Percentiles rank a stretch among this genome's conserved stretches.
Conservation (phyloP, 2,797 vertebrate genomes). For the Poeciliopsis infans region DNA sequence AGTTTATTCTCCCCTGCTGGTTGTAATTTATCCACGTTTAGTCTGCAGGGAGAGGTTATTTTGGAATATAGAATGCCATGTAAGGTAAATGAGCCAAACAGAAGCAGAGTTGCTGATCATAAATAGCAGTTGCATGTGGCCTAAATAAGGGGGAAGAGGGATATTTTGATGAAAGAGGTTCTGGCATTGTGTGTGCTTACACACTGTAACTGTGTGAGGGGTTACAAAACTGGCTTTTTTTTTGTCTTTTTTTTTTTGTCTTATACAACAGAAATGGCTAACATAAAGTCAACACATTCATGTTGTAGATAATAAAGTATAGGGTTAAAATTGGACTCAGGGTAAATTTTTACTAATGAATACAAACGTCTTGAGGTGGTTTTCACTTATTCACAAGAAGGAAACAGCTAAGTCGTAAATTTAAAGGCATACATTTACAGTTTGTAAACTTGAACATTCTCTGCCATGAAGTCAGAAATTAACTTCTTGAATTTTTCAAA, state of each 20-base stretch:
- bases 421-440: too few relatives aligned
- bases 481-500: too few relatives aligned
- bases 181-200: not conserved
- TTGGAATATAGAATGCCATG: constrained; percentile 6
- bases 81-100: constrained; percentile 42
- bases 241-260: too few relatives aligned
- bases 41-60: not conserved
- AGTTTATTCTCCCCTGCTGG: not conserved
- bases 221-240: too few relatives aligned
- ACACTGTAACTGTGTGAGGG: not conserved
- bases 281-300: not conserved
- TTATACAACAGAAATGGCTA: not conserved
- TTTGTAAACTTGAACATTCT: too few relatives aligned
- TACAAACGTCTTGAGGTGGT: too few relatives aligned
- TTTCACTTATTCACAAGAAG: too few relatives aligned
- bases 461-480: too few relatives aligned
- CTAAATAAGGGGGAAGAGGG: constrained; percentile 23
- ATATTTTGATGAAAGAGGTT: constrained; percentile 13
- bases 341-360: too few relatives aligned
- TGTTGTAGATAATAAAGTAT: not conserved
- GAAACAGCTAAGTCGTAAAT: too few relatives aligned
- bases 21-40: fast-evolving
- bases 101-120: constrained; percentile 26
- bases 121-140: constrained; percentile 29
- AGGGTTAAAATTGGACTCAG: too few relatives aligned